Evolutionary conservation across 2,888 invertebrate species (phyloP), one percentile per base, ranked within the genome.

Genomic region (Ischnus inquisitorius): DNA sequence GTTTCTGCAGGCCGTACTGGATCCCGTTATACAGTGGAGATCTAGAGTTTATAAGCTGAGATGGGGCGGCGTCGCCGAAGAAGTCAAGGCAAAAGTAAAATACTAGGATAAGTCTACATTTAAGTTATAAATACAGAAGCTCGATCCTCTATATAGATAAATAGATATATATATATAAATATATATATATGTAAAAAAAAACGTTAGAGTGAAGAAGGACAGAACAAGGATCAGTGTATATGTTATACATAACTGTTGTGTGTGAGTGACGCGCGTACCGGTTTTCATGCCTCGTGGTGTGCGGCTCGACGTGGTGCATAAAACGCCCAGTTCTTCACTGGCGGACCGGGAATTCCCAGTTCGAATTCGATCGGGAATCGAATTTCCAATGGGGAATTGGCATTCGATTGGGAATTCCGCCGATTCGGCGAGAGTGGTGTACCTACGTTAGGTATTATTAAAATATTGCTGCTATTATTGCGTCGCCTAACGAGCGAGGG

Each of bases 51-150:
- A 98, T 94, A 96, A 97, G 93, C 95, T 99, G 85, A 96, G 97
- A 89, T 99, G 99, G 99, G 99, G 99, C 85, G 99, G 99, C 46
- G 94, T 97, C 65, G 98, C 98, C 68, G 98, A 98, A 92, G 98
- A 98, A 94, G 95, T 98, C 88, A 96, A 96, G 92, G 96, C 96
- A 86, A 96, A 96, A 94, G 95, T 95, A 90, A 96, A 96, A 93
- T 96, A 95, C 93, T 96, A 91, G 93, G 28, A 12, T 28, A 69
- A 19, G 3, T 48, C 25, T 41, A 68, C 65, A 19, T 71, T 22
- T 71, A 10, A 34, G 39, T 71, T 28, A n/a, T 12, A 28, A 5
- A 28, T 68, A 48, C 34, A 3, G 16, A 57, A 41, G 8, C 25
- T 69, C 22, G 41, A 54, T 54, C 51, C 22, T 54, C 51, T 22